phyloP scores from a whole-genome alignment of 2,888 invertebrate species.

The Phyllotreta striolata region DNA sequence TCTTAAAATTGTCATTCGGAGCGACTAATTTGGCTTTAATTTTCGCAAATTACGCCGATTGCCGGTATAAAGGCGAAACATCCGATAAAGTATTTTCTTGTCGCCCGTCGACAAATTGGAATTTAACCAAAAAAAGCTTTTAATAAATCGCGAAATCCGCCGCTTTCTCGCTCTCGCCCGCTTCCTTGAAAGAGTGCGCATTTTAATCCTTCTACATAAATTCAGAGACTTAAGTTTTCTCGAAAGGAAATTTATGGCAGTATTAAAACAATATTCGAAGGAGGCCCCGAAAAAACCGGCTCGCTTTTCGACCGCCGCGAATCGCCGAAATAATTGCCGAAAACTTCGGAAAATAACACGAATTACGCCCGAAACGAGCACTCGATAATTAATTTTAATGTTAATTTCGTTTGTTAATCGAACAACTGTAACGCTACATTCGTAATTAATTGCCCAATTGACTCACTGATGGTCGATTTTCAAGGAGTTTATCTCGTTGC shows the following conservation, averaged over 20 bases:
- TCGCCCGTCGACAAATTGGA: slow-evolving; percentile 26
- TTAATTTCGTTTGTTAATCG: slow-evolving; percentile 1
- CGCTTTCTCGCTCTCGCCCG: too few relatives aligned
- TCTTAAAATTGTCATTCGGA: slow-evolving; percentile 2
- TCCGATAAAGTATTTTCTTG: slow-evolving; percentile 26
- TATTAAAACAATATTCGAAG: slow-evolving; percentile 31
- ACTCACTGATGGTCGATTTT: too few relatives aligned
- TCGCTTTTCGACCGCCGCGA: slow-evolving; percentile 5
- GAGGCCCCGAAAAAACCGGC: slow-evolving; percentile 23
- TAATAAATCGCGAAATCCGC: slow-evolving; percentile 24
- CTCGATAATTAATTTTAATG: slow-evolving; percentile 23
- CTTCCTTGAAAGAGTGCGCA: slow-evolving; percentile 17
- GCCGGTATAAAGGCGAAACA: background rate
- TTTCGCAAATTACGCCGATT: slow-evolving; percentile 12
- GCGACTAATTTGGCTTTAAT: slow-evolving; percentile 14
- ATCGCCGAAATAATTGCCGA: slow-evolving; percentile 21
- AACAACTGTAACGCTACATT: too few relatives aligned
- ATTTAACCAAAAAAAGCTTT: slow-evolving; percentile 27
- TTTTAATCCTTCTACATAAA: slow-evolving; percentile 33
- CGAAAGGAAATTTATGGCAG: slow-evolving; percentile 30
- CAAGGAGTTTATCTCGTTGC: too few relatives aligned
- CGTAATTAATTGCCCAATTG: too few relatives aligned
- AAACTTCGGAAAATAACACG: slow-evolving; percentile 24
- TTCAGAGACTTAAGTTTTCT: slow-evolving; percentile 29
- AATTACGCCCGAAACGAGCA: slow-evolving; percentile 9